Percentiles rank a stretch among this genome's conserved stretches.
Conservation (phyloP, 2,888 invertebrate genomes). For the Autographa gamma region DNA sequence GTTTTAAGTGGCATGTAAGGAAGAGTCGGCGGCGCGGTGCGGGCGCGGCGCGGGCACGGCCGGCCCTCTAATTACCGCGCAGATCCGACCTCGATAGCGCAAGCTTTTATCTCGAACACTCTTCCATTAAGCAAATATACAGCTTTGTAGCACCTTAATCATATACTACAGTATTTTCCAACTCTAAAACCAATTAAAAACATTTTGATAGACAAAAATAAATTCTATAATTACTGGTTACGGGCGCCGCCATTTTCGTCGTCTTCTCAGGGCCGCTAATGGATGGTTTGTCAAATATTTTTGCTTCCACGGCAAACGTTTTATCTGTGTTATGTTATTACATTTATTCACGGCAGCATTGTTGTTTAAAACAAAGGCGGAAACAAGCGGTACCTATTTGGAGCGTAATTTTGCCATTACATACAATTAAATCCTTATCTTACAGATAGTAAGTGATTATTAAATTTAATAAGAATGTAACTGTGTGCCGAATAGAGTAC, state of each 20-base stretch:
- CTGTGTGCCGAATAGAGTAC: not conserved
- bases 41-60: constrained; percentile 46
- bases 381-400: constrained; percentile 63
- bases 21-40: constrained; percentile 66
- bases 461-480: not conserved
- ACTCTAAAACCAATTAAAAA: constrained; percentile 86
- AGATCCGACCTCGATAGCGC: constrained; percentile 84
- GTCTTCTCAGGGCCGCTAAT: constrained; percentile 74
- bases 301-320: constrained; percentile 73
- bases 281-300: constrained; percentile 81
- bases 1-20: constrained; percentile 85
- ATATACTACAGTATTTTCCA: constrained; percentile 84
- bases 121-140: constrained; percentile 89
- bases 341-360: constrained; percentile 72
- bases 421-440: constrained; percentile 34
- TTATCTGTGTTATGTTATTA: constrained; percentile 71
- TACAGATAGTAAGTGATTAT: not conserved
- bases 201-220: constrained; percentile 87
- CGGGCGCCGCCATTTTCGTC: constrained; percentile 68
- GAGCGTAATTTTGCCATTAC: constrained; percentile 56
- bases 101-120: constrained; percentile 86
- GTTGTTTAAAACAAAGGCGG: constrained; percentile 67
- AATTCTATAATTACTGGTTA: constrained; percentile 76
- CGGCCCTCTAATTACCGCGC: constrained; percentile 81
- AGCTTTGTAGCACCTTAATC: constrained; percentile 83